Evolutionary conservation across 1,140 invertebrate species (phyloP).

Genomic region (Stenopsyche tienmushanensis): DNA sequence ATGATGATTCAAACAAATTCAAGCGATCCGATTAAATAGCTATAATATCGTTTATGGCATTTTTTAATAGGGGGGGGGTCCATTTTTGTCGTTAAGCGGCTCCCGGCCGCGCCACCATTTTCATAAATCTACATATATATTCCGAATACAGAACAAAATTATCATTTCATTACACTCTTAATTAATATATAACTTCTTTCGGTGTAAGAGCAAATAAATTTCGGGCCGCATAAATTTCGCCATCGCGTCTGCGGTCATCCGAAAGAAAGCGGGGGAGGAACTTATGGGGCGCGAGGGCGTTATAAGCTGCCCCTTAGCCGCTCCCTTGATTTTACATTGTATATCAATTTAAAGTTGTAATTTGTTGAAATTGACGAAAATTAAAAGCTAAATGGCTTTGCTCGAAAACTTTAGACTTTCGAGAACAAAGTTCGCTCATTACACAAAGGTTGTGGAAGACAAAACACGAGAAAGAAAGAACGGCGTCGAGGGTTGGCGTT

Average conservation of each 20-base stretch:
- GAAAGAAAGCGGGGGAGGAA: not conserved
- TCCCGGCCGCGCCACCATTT: too few species aligned
- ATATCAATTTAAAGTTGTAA: slow-evolving; percentile 39
- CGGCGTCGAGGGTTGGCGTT: too few species aligned
- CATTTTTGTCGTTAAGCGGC: too few species aligned
- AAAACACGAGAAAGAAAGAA: not conserved
- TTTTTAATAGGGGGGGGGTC: too few species aligned
- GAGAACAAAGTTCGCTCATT: slow-evolving; percentile 32
- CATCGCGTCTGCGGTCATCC: not conserved
- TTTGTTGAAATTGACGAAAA: slow-evolving; percentile 39
- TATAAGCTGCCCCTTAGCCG: slow-evolving; percentile 18
- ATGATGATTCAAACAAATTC: too few species aligned
- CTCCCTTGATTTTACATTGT: slow-evolving; percentile 37
- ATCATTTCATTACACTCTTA: slow-evolving; percentile 22
- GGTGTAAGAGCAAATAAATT: not conserved
- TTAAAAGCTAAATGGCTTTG: slow-evolving; percentile 36
- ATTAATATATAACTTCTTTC: slow-evolving; percentile 23
- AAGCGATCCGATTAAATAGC: too few species aligned
- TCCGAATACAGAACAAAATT: too few species aligned
- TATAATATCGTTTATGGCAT: too few species aligned
- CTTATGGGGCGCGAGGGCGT: not conserved
- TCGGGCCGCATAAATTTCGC: not conserved
- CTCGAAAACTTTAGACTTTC: slow-evolving; percentile 19
- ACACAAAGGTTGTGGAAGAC: slow-evolving; percentile 15
- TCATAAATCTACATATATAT: too few species aligned